Conservation (phyloP, 2,113 vertebrate genomes). For the Phylloscopus trochiloides region DNA sequence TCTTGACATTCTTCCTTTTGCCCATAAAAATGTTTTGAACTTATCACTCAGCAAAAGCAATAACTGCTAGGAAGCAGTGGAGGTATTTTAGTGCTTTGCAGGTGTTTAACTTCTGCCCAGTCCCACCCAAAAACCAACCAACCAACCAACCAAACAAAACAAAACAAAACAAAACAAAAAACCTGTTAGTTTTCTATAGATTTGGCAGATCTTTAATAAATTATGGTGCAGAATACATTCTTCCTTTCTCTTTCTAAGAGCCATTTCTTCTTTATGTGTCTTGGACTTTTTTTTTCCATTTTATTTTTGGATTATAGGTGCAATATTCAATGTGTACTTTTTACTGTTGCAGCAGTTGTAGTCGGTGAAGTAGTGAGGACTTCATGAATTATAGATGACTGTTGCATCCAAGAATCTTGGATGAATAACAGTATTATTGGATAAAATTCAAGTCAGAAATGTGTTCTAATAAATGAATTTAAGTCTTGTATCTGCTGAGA, state of each 20-base stretch:
- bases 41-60: neutral
- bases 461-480: neutral
- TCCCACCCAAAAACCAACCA: accelerated
- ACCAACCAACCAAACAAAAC: neutral
- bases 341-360: neutral
- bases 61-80: neutral
- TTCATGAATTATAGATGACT: neutral
- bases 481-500: neutral
- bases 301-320: neutral
- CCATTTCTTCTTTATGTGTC: neutral
- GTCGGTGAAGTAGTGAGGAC: neutral
- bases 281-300: neutral
- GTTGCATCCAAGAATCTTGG: neutral
- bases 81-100: neutral
- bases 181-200: neutral
- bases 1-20: neutral
- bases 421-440: neutral
- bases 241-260: neutral
- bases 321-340: neutral
- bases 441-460: conserved; percentile 15
- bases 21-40: neutral
- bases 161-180: neutral
- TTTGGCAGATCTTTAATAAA: neutral
- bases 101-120: neutral
- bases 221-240: neutral